A percentile compares a stretch with the other conserved stretches of the same genome.
These are phyloP conservation scores for Mionectes olivaceus DNA, from an alignment of 2,797 vertebrate genomes.

Conservation along the genomic window DNA sequence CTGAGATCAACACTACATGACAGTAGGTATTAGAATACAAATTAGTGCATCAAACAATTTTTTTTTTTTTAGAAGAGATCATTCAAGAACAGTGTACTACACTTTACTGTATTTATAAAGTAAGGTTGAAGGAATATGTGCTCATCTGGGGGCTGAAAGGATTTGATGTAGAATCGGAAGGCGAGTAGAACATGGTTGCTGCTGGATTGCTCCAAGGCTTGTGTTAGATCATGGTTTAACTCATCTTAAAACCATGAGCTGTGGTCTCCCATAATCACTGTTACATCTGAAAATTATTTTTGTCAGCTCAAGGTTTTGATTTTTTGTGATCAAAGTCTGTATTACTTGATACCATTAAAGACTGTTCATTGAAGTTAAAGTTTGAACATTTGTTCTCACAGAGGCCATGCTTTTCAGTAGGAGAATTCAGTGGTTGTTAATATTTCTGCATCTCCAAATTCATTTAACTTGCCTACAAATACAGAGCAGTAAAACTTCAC, in stretches of 20 bases:
- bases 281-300: neutral
- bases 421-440: neutral
- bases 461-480: neutral
- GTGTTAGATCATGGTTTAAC: neutral
- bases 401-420: neutral
- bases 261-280: neutral
- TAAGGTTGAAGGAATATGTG: neutral
- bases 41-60: neutral
- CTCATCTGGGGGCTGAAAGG: neutral
- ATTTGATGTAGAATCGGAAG: neutral
- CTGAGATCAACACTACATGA: rapidly evolving
- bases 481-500: neutral
- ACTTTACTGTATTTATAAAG: neutral
- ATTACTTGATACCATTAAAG: neutral
- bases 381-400: neutral
- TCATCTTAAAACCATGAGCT: neutral
- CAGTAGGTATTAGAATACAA: neutral
- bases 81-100: neutral
- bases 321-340: conserved; percentile 4
- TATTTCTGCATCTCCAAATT: neutral
- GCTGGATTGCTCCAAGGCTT: neutral
- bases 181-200: neutral
- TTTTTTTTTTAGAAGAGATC: neutral
- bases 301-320: neutral
- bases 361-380: neutral